Base-by-base conservation (phyloP, 2,797 vertebrate species). In the Lerista edwardsae region DNA sequence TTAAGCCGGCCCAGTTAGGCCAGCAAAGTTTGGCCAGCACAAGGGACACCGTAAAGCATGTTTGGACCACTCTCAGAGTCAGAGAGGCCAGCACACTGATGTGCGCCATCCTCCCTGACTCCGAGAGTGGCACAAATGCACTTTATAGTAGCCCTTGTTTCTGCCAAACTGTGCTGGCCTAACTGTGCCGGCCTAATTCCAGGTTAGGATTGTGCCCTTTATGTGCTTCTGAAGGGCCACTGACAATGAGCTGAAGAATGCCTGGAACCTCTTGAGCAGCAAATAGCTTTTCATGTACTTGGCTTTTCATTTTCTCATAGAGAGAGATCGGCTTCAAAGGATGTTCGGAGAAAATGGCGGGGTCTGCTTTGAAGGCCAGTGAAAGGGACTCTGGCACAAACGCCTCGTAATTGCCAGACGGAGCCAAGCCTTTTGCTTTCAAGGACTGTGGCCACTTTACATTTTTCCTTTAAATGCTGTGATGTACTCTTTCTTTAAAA, bases 221-320 rank as follows among this genome's bases (percentile, higher is more conserved):
- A n/a, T 91, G 90, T 84, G 87, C 79, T 85, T 89, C 93, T 88
- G 17, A 90, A 95, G 61, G 9, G 67, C 80, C 86, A 59, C 84
- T 69, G 85, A 83, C 88, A 90, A 78, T 0, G 0, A 75, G 85
- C 77, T 82, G 5, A 92, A 64, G 89, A 31, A 89, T 87, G 0
- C 6, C 15, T 77, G n/a, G 2, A 9, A 17, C 1, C 76, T 29
- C n/a, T 27, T 68, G 47, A 27, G 10, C 29, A 31, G 73, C 44
- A 88, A 68, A 71, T 0, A 6, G 64, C 31, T 47, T 80, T 36
- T 80, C 75, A 19, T 36, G 76, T 85, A 27, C 41, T 44, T 27
- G 23, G 25, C 7, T 59, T 79, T 1, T 17, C 44, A 2, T 75
- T 0, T 0, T 36, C 10, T 15, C 2, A 10, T 36, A 12, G 29